Conservation (phyloP, 2,113 vertebrate genomes). For the Fregata magnificens region DNA sequence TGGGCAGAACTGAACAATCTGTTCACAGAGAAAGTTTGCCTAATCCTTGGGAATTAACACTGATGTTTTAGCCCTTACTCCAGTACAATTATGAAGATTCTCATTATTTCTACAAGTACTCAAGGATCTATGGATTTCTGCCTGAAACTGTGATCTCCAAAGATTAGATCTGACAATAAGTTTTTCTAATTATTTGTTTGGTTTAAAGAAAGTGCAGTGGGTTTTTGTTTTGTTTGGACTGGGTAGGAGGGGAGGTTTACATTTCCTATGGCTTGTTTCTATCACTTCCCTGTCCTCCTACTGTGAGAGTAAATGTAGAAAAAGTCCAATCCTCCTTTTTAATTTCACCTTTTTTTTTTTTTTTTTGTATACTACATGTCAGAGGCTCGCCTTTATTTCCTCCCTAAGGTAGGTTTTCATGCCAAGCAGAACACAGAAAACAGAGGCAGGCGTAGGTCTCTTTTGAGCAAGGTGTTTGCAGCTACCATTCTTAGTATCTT, state of each 20-base stretch:
- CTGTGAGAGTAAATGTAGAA: background rate
- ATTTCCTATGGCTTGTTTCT: background rate
- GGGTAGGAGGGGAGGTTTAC: background rate
- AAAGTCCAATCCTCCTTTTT: background rate
- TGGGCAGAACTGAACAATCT: background rate
- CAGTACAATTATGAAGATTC: background rate
- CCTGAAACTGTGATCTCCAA: background rate
- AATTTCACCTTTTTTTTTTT: background rate
- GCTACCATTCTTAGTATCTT: background rate
- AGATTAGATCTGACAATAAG: background rate
- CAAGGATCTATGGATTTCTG: background rate
- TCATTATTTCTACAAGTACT: background rate
- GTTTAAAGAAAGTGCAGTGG: fast-evolving
- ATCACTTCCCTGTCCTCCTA: background rate
- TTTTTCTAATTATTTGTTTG: background rate
- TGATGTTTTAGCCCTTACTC: background rate
- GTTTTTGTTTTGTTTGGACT: background rate
- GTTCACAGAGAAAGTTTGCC: background rate
- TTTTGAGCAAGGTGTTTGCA: background rate
- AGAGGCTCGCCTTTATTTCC: background rate
- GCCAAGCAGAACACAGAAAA: background rate
- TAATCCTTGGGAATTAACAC: background rate
- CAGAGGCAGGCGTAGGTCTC: background rate
- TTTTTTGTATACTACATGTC: background rate
- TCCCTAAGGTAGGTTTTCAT: background rate